Evolutionary conservation across 2,888 invertebrate genomes (phyloP), one percentile per base, ranked within the genome.

Genomic region (Polymixis lichenea): DNA sequence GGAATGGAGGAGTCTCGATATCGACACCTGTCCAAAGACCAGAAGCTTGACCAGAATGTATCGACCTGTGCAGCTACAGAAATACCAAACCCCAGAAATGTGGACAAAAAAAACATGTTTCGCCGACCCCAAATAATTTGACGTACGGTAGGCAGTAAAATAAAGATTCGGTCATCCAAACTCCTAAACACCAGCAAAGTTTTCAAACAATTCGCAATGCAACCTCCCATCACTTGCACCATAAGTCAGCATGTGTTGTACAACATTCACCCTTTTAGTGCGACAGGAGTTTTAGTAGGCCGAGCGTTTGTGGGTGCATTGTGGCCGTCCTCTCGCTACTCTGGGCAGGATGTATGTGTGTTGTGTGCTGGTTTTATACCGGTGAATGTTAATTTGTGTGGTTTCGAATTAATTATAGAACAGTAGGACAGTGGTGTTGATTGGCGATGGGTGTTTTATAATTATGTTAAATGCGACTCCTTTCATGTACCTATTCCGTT

Each of bases 261-360:
- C 74, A 82, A 83, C 85, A 87, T 89, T 87, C 88, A 86, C 90
- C 72, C 90, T 92, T 92, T 92, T 91, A 91, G 88, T 87, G 84
- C 85, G 80, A 87, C 90, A 87, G 83, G 84, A 88, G 90, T 90
- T 91, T 91, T 86, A 86, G 89, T 90, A 89, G 90, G 88, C 85
- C 87, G 87, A 84, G 83, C 87, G 80, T 86, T 83, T 88, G 87
- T 73, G 86, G 85, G 75, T 79, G 60, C 80, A 77, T 80, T 82
- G 80, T 79, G 76, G 78, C 80, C 22, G 55, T 74, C 60, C 75
- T 77, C 62, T 66, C 66, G 87, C 72, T 82, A 65, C 76, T 43
- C 19, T 77, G 67, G 32, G 62, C 65, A 65, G 60, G 17, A 28
- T 60, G 49, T 66, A 28, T 46, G 22, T 19, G 53, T 53, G 51